Base-by-base conservation (phyloP, 2,113 vertebrate species). In the Pluvialis apricaria region DNA sequence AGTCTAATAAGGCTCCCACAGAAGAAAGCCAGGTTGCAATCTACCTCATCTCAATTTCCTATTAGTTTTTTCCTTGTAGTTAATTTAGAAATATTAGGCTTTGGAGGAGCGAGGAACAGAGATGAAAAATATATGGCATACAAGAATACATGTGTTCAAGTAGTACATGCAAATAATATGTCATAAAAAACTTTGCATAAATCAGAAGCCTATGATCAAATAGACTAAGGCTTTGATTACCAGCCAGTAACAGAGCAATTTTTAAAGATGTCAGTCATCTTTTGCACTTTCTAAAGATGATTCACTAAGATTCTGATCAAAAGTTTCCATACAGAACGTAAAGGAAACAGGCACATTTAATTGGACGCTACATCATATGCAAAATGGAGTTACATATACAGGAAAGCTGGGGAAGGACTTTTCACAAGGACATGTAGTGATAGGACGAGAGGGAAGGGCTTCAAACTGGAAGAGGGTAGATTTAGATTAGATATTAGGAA, bases 151-250 rank as follows among this genome's bases (percentile, higher is more conserved):
- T 5, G 15, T 76, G 20, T 55, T 90, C 66, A 82, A 79, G 25
- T 8, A 82, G 25, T 58, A 75, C 19, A 42, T 29, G 15, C 80
- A 44, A 44, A 86, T 80, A 91, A 20, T 70, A 70, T 83, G 87
- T 81, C 44, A 24, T 54, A 28, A 66, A 94, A 95, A 58, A 2
- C 4, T 94, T 81, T 86, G 34, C 38, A 54, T 70, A 49, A 70
- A 92, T 71, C 22, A 88, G 44, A 92, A 44, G 15, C 4, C 25
- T 81, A 47, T 71, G 10, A 75, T 97, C 90, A 96, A 95, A 95
- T 80, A 93, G 32, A 79, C 15, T 36, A 88, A 73, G 26, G 5
- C 4, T 58, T 91, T 90, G 72, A 92, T 94, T 90, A 70, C 28
- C 86, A 51, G 60, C 17, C 36, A 76, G 34, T 64, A 82, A 73